Conservation (phyloP, 2,888 invertebrate genomes). For the Mantis religiosa region DNA sequence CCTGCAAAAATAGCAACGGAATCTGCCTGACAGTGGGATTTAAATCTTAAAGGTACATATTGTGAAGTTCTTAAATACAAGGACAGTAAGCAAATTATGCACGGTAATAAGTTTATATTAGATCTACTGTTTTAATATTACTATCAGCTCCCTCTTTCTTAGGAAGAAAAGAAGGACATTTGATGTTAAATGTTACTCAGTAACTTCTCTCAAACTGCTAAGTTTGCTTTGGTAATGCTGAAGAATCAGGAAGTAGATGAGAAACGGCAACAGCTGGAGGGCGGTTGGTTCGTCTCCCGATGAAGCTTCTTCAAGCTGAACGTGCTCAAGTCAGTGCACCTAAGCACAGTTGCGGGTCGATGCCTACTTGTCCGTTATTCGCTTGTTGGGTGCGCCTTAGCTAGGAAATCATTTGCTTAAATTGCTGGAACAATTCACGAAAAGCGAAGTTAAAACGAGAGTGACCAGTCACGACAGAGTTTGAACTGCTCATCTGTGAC, state of each 20-base stretch:
- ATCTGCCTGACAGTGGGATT: too few relatives aligned
- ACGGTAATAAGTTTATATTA: too few relatives aligned
- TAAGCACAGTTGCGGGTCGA: not conserved
- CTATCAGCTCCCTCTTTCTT: too few relatives aligned
- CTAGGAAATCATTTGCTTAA: not conserved
- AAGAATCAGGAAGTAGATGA: not conserved
- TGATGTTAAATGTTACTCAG: too few relatives aligned
- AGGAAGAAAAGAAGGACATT: too few relatives aligned
- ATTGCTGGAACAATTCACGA: not conserved
- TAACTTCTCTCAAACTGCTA: too few relatives aligned
- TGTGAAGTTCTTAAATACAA: too few relatives aligned
- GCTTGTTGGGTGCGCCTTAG: not conserved
- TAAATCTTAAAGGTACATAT: too few relatives aligned
- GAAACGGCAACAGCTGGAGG: not conserved
- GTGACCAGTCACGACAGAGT: not conserved
- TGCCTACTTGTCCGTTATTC: not conserved
- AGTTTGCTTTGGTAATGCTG: too few relatives aligned
- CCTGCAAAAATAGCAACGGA: too few relatives aligned
- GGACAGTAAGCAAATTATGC: too few relatives aligned
- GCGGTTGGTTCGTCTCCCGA: not conserved
- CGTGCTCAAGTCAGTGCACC: not conserved
- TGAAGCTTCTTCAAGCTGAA: not conserved
- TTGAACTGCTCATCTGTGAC: not conserved
- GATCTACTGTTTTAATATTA: too few relatives aligned
- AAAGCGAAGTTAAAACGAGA: not conserved